Percentiles rank a stretch among this genome's conserved stretches.
Conservation (phyloP, 2,797 vertebrate species). For the Crax fasciolata region DNA sequence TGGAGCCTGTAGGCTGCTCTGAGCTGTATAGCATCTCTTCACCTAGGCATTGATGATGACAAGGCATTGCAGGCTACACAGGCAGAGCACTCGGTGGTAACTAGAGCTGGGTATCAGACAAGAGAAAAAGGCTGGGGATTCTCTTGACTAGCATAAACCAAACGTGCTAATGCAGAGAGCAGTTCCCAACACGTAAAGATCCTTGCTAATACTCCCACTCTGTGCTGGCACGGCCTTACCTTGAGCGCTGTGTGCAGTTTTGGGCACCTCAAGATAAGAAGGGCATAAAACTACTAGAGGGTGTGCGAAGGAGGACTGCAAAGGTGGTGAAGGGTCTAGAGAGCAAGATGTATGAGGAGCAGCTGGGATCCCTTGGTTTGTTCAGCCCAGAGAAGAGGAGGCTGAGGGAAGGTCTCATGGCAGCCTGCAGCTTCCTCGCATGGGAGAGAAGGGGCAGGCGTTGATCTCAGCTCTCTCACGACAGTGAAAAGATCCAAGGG, state of each 20-base stretch:
- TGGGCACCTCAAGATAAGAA: neutral
- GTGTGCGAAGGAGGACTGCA: neutral
- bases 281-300: neutral
- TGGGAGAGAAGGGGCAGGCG: neutral
- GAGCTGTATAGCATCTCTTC: neutral
- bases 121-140: neutral
- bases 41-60: rapidly evolving
- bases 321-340: neutral
- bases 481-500: neutral
- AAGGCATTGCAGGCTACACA: neutral
- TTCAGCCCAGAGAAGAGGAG: neutral
- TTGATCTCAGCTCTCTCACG: neutral
- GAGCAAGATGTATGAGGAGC: neutral
- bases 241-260: neutral
- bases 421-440: neutral
- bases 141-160: neutral
- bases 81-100: rapidly evolving
- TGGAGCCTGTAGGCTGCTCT: neutral
- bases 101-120: neutral
- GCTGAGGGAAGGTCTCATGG: neutral
- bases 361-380: neutral
- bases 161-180: neutral
- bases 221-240: neutral
- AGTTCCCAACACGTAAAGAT: neutral
- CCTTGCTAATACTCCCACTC: neutral